A percentile compares a stretch with the other conserved stretches of the same genome.
These are phyloP conservation scores for Actinia tenebrosa DNA, from an alignment of 64 coral and sea anemone species.

Conservation along the genomic window DNA sequence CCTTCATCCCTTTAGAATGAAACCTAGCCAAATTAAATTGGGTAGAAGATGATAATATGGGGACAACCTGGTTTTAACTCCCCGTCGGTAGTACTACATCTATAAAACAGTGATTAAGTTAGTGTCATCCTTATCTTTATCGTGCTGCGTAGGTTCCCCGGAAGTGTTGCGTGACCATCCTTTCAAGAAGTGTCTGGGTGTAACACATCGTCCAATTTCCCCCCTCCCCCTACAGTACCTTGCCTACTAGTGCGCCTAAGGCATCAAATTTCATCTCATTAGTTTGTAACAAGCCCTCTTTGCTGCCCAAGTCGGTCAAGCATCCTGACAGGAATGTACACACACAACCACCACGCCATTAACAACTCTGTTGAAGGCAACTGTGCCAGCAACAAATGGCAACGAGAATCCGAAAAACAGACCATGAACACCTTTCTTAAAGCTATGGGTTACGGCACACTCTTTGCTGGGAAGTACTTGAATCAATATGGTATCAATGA, in stretches of 20 bases:
- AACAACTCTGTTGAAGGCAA: constrained; percentile 76
- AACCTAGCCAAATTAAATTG: too few species aligned
- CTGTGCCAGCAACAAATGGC: constrained; percentile 71
- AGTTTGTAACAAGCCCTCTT: constrained; percentile 82
- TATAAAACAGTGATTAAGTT: neutral
- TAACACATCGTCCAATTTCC: neutral
- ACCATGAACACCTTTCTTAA: constrained; percentile 67
- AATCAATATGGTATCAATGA: constrained; percentile 58
- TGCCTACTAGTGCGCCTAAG: neutral
- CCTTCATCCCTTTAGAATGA: too few species aligned
- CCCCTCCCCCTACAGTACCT: neutral
- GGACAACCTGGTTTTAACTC: too few species aligned
- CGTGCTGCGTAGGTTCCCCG: neutral
- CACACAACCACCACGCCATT: constrained; percentile 69
- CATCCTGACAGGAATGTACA: constrained; percentile 73
- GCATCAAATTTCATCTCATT: constrained; percentile 1
- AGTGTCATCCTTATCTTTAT: neutral
- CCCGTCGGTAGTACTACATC: too few species aligned
- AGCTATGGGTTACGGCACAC: constrained; percentile 39
- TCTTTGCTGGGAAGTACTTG: constrained; percentile 81
- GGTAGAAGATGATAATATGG: too few species aligned
- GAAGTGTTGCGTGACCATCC: neutral
- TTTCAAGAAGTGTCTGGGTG: neutral
- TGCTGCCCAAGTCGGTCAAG: constrained; percentile 91
- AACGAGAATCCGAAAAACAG: constrained; percentile 71